Conservation (phyloP, 1,140 invertebrate genomes). For the Drosophila ironensis region DNA sequence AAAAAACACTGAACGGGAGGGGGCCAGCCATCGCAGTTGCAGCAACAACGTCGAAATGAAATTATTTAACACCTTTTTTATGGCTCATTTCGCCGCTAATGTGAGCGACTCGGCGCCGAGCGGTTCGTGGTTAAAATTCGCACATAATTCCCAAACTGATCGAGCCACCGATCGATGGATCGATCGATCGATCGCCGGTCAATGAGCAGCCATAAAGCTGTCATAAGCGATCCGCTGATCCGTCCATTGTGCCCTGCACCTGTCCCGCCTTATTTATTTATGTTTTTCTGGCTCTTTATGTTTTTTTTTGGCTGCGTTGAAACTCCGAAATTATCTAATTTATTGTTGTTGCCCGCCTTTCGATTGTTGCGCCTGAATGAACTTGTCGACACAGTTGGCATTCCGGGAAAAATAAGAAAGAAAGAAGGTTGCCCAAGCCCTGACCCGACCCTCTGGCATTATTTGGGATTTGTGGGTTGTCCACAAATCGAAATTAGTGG, state of each 20-base stretch:
- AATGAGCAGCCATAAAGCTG: conserved; percentile 18
- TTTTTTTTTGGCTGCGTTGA: no score
- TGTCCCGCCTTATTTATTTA: background rate
- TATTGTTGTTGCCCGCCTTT: conserved; percentile 33
- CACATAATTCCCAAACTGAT: conserved; percentile 16
- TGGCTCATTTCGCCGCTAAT: conserved; percentile 15
- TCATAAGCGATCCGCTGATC: conserved; percentile 2
- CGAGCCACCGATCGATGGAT: conserved; percentile 1
- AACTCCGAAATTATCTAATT: conserved; percentile 56
- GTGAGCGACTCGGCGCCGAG: conserved; percentile 14
- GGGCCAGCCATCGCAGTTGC: conserved; percentile 10
- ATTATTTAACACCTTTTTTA: conserved; percentile 62
- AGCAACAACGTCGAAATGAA: conserved; percentile 41
- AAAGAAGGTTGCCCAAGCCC: conserved; percentile 27
- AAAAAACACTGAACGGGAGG: conserved; percentile 14
- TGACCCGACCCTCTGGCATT: background rate
- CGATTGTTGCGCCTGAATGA: conserved; percentile 49
- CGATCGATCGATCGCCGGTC: conserved; percentile 4
- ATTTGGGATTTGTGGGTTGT: no score
- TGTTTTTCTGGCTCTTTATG: background rate
- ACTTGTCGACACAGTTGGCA: conserved; percentile 61
- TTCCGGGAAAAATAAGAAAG: conserved; percentile 26
- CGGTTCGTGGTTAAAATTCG: conserved; percentile 6
- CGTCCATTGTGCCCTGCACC: no score
- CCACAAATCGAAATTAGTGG: no score